Base-by-base conservation (phyloP, 1,140 invertebrate species). In the Protaetia brevitarsis region DNA sequence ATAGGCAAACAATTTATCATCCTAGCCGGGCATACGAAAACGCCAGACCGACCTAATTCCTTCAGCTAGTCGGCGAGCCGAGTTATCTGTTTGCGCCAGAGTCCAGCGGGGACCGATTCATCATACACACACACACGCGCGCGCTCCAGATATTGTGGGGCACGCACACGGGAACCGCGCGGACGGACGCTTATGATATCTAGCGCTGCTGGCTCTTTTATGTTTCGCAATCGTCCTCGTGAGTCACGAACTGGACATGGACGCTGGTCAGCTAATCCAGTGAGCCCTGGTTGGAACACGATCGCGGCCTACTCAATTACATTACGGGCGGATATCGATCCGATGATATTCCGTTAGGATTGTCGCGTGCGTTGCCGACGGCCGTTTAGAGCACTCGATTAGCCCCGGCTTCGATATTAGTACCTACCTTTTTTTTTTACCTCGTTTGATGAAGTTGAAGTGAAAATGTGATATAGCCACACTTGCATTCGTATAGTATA, bases 211-310 rank as follows among this genome's bases (percentile, higher is more conserved):
- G 5, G 41, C 41, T 51, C 19, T 51, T 51, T 51, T 23, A 51
- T 7, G 41, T 51, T 51, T 51, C 21, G 41, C 41, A 51, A 51
- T 51, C 19, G 41, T 51, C 41, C 41, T 51, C 41, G 26, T 51
- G 41, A 51, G 41, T 51, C 41, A 51, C 41, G 41, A 51, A 23
- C 41, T 51, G 41, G 64, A 61, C 63, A 63, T 70, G 69, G 69
- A 63, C 69, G 62, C 57, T 70, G 69, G 69, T 70, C 69, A 70
- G 60, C 56, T 70, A 70, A 70, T 70, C 69, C 69, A 26, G 41
- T 7, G 61, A 16, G 65, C 45, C 29, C 45, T 65, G 63, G 51
- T 65, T 31, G 23, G 65, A 65, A 68, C 69, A 70, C 69, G 69
- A 56, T 34, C 56, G 19, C 41, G 30, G 37, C 63, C 37, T 41